phyloP scores from a whole-genome alignment of 2,113 vertebrate genomes.

The Candoia aspera region DNA sequence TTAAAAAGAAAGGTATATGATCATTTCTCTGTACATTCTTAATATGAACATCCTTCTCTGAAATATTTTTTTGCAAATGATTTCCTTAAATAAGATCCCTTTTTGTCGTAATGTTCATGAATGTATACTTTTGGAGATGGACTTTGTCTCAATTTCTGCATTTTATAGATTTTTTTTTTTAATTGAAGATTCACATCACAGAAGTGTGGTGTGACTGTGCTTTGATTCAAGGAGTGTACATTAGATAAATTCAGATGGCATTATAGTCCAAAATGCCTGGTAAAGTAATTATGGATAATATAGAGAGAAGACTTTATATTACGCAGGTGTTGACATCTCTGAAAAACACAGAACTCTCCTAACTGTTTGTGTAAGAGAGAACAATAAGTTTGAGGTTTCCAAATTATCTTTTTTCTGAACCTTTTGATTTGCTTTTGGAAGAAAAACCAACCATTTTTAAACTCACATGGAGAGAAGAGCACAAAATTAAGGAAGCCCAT shows the following conservation, averaged over 20 bases:
- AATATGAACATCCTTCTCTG: neutral
- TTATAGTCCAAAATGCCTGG: neutral
- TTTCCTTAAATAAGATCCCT: neutral
- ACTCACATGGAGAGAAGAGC: neutral
- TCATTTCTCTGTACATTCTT: neutral
- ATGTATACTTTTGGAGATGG: neutral
- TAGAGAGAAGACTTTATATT: neutral
- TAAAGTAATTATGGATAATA: neutral
- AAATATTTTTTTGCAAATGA: neutral
- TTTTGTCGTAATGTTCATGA: neutral
- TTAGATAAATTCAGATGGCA: neutral
- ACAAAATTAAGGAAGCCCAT: neutral
- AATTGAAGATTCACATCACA: neutral
- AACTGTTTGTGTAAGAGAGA: neutral
- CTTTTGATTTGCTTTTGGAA: neutral
- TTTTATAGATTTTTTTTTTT: neutral
- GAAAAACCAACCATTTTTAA: neutral
- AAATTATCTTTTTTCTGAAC: neutral
- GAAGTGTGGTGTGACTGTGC: neutral
- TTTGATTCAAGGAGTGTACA: neutral
- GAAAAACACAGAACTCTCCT: neutral
- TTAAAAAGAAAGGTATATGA: neutral
- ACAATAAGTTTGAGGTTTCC: neutral
- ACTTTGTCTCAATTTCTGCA: neutral
- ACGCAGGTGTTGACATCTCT: neutral